These are phyloP conservation scores for Motacilla alba DNA, from an alignment of 2,113 vertebrate genomes.

Conservation along the genomic window DNA sequence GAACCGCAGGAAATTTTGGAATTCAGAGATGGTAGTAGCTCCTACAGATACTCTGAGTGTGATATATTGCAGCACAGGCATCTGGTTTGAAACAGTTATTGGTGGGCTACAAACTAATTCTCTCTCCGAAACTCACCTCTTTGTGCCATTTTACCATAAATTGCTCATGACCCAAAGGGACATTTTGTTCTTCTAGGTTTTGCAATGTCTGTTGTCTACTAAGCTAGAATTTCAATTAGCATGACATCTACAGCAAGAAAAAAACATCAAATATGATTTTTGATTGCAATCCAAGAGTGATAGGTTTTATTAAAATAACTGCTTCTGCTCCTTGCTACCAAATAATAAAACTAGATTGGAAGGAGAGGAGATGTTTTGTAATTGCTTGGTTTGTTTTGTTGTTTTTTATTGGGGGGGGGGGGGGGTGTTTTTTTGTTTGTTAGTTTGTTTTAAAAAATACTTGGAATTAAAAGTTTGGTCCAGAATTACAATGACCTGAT, in stretches of 20 bases:
- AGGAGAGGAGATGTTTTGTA: fast-evolving
- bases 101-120: neutral
- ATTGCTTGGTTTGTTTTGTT: neutral
- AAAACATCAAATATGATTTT: neutral
- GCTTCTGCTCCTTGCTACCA: neutral
- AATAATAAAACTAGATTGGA: neutral
- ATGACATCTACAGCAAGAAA: neutral
- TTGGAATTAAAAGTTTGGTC: neutral
- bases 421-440: neutral
- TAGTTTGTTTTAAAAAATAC: neutral
- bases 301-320: neutral
- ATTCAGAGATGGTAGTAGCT: constrained; percentile 14
- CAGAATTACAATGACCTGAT: neutral
- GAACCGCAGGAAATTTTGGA: neutral
- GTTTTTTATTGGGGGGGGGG: neutral
- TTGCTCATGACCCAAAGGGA: constrained; percentile 5
- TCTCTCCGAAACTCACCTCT: neutral
- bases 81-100: constrained; percentile 15
- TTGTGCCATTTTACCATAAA: constrained; percentile 15
- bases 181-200: constrained; percentile 24
- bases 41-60: neutral
- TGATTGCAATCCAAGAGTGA: neutral
- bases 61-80: constrained; percentile 20
- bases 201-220: neutral
- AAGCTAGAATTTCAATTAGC: constrained; percentile 51